These are phyloP conservation scores for Silurus glanis DNA, from an alignment of 2,113 vertebrate species.

Conservation along the genomic window DNA sequence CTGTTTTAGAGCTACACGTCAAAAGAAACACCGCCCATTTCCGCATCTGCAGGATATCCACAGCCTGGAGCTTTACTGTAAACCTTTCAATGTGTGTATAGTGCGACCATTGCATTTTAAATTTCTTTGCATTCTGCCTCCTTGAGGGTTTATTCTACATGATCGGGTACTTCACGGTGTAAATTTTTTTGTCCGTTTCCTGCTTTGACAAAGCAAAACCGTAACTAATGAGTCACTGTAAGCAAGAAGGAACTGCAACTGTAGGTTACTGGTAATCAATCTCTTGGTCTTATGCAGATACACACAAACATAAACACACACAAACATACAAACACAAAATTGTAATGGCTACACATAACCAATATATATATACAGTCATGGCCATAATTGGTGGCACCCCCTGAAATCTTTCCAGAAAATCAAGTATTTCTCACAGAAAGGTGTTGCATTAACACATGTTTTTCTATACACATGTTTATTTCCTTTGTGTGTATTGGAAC, in stretches of 20 bases:
- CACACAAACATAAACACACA: background rate
- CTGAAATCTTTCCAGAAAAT: too few species aligned
- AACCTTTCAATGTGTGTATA: background rate
- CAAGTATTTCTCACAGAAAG: too few species aligned
- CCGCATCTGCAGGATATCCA: background rate
- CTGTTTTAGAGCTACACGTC: background rate
- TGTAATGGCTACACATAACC: too few species aligned
- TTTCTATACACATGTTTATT: too few species aligned
- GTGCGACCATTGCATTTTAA: background rate
- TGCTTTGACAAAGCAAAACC: constrained; percentile 36
- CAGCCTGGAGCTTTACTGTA: background rate
- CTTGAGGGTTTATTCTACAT: background rate
- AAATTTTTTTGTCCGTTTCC: constrained; percentile 25
- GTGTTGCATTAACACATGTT: too few species aligned
- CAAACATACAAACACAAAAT: too few species aligned
- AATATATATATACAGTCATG: too few species aligned
- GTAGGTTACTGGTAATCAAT: background rate
- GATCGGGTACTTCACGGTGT: constrained; percentile 1
- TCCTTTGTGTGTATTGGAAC: too few species aligned
- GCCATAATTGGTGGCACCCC: too few species aligned
- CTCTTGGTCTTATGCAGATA: too few species aligned
- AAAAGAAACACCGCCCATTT: constrained; percentile 26
- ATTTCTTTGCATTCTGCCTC: background rate
- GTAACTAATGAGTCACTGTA: constrained; percentile 38
- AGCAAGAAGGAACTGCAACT: background rate